Evolutionary conservation across 2,888 invertebrate genomes (phyloP).

Genomic region (Volucella inanis): DNA sequence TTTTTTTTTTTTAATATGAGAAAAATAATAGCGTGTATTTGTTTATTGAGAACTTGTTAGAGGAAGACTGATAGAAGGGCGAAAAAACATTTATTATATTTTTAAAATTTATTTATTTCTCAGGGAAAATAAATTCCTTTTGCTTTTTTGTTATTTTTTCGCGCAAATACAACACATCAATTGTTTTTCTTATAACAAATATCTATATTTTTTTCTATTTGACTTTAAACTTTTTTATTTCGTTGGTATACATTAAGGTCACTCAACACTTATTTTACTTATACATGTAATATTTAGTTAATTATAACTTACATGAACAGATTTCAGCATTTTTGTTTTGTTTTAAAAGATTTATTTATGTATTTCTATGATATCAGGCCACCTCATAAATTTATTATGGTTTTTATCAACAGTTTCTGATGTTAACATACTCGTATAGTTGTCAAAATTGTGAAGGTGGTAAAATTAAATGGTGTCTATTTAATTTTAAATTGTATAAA

Average conservation of each 20-base stretch:
- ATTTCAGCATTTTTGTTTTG: constrained; percentile 41
- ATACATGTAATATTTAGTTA: constrained; percentile 46
- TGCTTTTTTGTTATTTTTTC: background rate
- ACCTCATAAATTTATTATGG: background rate
- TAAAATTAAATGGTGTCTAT: background rate
- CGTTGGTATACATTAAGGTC: constrained; percentile 77
- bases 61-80: background rate
- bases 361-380: constrained; percentile 2
- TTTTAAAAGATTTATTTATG: constrained; percentile 9
- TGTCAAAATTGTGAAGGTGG: constrained; percentile 4
- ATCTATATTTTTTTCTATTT: constrained; percentile 24
- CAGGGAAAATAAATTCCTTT: background rate
- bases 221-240: constrained; percentile 45
- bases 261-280: constrained; percentile 76
- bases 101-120: background rate
- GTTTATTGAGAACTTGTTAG: background rate
- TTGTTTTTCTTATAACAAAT: constrained; percentile 42
- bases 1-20: constrained; percentile 8
- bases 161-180: constrained; percentile 28
- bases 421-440: background rate
- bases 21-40: background rate
- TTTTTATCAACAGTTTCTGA: constrained; percentile 11
- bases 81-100: background rate
- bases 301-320: constrained; percentile 37
- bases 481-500: no score